phyloP scores from a whole-genome alignment of 2,797 vertebrate species.

The Dendrocincla tyrannina region DNA sequence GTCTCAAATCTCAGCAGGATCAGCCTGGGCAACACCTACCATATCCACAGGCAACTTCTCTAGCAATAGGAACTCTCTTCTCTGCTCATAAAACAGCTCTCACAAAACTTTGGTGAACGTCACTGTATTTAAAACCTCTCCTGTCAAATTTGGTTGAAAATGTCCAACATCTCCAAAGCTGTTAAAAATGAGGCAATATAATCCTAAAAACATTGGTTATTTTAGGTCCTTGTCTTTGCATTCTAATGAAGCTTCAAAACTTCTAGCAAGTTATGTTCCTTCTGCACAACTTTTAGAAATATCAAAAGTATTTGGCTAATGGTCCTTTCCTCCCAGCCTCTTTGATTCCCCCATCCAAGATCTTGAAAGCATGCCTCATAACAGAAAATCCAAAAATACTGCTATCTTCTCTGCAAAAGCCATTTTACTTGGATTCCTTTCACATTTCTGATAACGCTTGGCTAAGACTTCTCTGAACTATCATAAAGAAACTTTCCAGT shows the following conservation, averaged over 20 bases:
- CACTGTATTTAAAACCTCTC: neutral
- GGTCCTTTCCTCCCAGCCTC: neutral
- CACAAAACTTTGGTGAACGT: neutral
- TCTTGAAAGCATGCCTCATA: neutral
- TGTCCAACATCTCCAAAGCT: neutral
- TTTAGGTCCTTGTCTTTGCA: neutral
- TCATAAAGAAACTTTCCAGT: neutral
- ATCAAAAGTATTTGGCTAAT: neutral
- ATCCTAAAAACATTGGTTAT: neutral
- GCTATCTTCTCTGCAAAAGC: neutral
- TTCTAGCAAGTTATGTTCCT: neutral
- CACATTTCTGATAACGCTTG: neutral
- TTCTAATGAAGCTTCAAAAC: neutral
- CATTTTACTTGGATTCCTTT: neutral
- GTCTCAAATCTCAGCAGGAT: neutral
- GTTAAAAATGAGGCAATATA: neutral
- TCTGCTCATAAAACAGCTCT: rapidly evolving
- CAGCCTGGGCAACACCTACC: neutral
- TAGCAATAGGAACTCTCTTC: neutral
- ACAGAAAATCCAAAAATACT: neutral
- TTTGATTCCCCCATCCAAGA: neutral
- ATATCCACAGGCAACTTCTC: neutral
- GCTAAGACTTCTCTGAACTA: neutral
- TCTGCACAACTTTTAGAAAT: neutral
- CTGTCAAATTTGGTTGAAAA: neutral